Percentiles rank a stretch among this genome's conserved stretches.
Conservation (phyloP, 2,888 invertebrate species). For the Anthoptus insignis region DNA sequence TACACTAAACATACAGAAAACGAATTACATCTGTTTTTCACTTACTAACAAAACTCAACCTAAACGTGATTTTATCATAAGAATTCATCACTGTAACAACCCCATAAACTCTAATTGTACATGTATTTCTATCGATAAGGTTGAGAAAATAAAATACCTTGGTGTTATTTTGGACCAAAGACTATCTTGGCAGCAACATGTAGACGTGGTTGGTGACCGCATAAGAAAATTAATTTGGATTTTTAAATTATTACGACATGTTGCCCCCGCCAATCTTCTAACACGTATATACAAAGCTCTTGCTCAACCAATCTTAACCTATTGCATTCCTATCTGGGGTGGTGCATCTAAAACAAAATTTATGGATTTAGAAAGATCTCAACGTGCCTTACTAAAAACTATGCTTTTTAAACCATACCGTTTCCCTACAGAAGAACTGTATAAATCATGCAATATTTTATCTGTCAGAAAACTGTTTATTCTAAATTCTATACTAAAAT, state of each 20-base stretch:
- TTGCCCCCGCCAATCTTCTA: no score
- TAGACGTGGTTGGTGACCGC: no score
- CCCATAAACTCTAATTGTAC: neutral
- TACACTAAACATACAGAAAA: neutral
- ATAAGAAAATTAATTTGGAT: no score
- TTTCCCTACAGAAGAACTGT: neutral
- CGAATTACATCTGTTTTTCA: neutral
- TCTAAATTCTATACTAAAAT: neutral
- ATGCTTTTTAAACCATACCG: no score
- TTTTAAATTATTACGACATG: neutral
- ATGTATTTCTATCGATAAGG: neutral
- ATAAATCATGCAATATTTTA: no score
- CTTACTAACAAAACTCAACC: neutral
- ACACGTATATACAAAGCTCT: neutral
- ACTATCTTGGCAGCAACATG: neutral
- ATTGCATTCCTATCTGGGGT: neutral
- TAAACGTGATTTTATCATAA: neutral
- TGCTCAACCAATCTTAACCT: neutral
- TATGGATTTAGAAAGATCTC: neutral
- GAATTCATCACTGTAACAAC: neutral
- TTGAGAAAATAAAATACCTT: no score
- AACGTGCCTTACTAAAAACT: no score
- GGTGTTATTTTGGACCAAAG: neutral
- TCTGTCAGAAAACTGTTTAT: neutral
- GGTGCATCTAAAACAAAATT: neutral